phyloP scores from a whole-genome alignment of 30 jellyfish, hydroid and myxozoan genomes.

The Mastigias papua region DNA sequence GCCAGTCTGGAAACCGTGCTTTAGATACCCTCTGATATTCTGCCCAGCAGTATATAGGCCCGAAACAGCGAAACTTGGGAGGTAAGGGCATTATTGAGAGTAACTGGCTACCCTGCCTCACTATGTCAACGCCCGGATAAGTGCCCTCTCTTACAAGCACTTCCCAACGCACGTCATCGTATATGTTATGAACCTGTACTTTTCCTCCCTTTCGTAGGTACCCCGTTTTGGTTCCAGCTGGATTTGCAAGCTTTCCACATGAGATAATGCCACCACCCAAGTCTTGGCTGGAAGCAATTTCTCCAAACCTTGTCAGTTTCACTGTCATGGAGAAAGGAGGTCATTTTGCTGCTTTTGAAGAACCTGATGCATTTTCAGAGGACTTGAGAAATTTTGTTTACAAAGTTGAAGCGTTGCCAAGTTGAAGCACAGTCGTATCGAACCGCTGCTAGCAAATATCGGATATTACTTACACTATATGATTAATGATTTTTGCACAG shows the following conservation, averaged over 20 bases:
- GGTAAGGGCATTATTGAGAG: too few species aligned
- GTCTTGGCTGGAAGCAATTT: constrained; percentile 47
- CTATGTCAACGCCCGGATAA: too few species aligned
- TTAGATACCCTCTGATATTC: too few species aligned
- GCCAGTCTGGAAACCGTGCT: too few species aligned
- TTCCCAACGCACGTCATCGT: too few species aligned
- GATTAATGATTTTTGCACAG: too few species aligned
- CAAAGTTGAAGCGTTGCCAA: constrained; percentile 50
- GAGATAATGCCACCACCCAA: constrained; percentile 51
- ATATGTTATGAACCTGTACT: not conserved
- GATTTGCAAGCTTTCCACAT: constrained; percentile 60
- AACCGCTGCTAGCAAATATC: too few species aligned
- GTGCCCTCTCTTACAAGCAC: too few species aligned
- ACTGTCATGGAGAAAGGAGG: constrained; percentile 64
- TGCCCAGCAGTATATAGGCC: too few species aligned
- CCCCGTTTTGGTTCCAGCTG: constrained; percentile 60
- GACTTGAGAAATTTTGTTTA: constrained; percentile 61
- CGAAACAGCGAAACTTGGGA: too few species aligned
- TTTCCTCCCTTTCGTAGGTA: not conserved
- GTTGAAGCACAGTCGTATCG: not conserved
- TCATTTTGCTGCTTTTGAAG: constrained; percentile 79
- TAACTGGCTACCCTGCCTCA: too few species aligned
- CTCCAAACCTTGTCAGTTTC: constrained; percentile 52
- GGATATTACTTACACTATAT: too few species aligned
- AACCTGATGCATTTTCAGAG: constrained; percentile 57